Percentiles rank a stretch among this genome's conserved stretches.
Conservation (phyloP, 2,797 vertebrate species). For the Karalla daura region DNA sequence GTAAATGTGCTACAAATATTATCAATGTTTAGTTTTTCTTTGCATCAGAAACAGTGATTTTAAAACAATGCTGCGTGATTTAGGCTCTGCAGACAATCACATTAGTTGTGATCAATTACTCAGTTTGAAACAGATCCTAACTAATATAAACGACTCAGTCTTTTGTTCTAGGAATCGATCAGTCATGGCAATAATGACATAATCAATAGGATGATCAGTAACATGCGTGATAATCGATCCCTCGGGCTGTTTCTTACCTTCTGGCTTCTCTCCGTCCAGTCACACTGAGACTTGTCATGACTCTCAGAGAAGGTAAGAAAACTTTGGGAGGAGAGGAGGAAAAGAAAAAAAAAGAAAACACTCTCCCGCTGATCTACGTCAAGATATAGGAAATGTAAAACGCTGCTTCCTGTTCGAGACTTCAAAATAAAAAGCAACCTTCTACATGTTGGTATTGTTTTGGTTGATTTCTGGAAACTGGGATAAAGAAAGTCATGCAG, state of each 20-base stretch:
- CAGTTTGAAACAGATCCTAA: neutral
- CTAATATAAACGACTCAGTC: neutral
- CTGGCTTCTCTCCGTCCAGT: slow-evolving; percentile 40
- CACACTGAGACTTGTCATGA: slow-evolving; percentile 64
- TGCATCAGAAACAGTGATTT: neutral
- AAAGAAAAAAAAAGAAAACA: slow-evolving; percentile 18
- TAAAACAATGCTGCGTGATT: neutral
- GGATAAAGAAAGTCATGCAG: too few relatives aligned
- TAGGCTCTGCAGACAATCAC: neutral
- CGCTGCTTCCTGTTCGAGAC: neutral
- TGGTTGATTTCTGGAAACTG: too few relatives aligned
- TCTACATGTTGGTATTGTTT: neutral
- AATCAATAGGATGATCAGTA: slow-evolving; percentile 13
- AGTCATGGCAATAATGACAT: slow-evolving; percentile 8
- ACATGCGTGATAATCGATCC: slow-evolving; percentile 11
- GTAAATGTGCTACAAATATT: neutral
- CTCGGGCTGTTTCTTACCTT: slow-evolving; percentile 66
- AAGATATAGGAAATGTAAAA: neutral
- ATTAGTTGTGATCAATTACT: slow-evolving; percentile 2
- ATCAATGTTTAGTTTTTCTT: neutral
- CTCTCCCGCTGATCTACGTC: neutral
- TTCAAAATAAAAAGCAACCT: slow-evolving; percentile 55
- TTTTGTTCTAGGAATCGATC: neutral
- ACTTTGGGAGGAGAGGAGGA: slow-evolving; percentile 62
- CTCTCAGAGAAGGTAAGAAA: slow-evolving; percentile 65